Conservation (phyloP, 2,797 vertebrate species). For the Echeneis naucrates region DNA sequence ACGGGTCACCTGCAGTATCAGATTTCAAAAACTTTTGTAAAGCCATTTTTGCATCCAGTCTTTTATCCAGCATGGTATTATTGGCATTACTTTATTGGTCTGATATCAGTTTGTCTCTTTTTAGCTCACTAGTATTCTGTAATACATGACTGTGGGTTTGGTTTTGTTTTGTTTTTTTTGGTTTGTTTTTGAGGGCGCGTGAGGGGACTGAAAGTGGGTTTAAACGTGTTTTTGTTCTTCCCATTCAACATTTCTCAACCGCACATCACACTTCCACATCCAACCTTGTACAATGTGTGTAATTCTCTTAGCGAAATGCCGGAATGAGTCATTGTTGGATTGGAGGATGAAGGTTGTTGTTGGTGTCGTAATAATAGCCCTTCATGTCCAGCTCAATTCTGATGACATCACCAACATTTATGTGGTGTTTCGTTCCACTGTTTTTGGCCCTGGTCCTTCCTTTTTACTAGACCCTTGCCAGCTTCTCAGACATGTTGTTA, state of each 20-base stretch:
- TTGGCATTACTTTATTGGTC: not conserved
- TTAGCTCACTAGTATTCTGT: not conserved
- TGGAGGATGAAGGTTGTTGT: constrained; percentile 46
- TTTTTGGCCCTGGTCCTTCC: constrained; percentile 35
- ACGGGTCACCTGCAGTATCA: not conserved
- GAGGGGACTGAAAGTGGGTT: constrained; percentile 1
- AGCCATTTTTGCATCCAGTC: no score
- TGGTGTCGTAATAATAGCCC: constrained; percentile 62
- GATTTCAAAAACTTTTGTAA: no score
- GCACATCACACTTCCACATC: constrained; percentile 33
- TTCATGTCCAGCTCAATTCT: constrained; percentile 54
- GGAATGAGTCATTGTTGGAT: constrained; percentile 66
- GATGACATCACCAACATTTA: constrained; percentile 63
- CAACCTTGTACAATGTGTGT: constrained; percentile 32
- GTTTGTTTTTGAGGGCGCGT: constrained; percentile 12
- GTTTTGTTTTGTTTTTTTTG: no score
- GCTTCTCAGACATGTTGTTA: constrained; percentile 64
- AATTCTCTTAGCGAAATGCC: constrained; percentile 51
- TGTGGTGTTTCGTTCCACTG: constrained; percentile 56
- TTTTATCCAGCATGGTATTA: not conserved
- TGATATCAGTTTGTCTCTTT: not conserved
- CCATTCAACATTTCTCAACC: constrained; percentile 27
- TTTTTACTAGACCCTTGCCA: constrained; percentile 29
- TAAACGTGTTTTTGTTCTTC: constrained; percentile 10
- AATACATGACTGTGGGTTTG: no score